Evolutionary conservation across 2,888 invertebrate species (phyloP).

Genomic region (Oscheius onirici): DNA sequence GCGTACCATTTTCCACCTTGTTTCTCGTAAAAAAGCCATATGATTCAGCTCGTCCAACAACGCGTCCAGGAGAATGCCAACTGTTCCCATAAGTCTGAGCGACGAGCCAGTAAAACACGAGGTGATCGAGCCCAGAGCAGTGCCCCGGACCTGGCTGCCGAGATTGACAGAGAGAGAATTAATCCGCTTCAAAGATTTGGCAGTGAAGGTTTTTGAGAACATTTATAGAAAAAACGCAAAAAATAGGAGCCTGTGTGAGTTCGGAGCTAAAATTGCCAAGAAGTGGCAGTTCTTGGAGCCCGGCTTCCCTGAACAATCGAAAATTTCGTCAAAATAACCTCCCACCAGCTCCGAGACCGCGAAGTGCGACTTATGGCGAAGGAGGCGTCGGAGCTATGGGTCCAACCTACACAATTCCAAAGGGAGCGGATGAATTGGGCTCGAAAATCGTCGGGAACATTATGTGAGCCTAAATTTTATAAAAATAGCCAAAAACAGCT

Average conservation of each 20-base stretch:
- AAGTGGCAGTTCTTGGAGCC: slow-evolving; percentile 16
- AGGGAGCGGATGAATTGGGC: not conserved
- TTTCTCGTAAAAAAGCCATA: not conserved
- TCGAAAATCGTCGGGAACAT: slow-evolving; percentile 34
- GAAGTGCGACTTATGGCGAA: slow-evolving; percentile 24
- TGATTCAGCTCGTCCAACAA: slow-evolving; percentile 52
- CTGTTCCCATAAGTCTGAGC: slow-evolving; percentile 30
- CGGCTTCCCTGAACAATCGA: not conserved
- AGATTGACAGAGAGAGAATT: slow-evolving; percentile 37
- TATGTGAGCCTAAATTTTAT: slow-evolving; percentile 26
- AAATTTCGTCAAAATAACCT: slow-evolving; percentile 20
- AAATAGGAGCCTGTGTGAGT: slow-evolving; percentile 4
- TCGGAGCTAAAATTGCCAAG: slow-evolving; percentile 2
- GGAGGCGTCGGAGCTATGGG: not conserved
- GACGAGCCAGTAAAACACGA: slow-evolving; percentile 7
- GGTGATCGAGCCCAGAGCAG: slow-evolving; percentile 20
- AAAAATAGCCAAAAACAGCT: not conserved
- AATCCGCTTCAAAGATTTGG: slow-evolving; percentile 62
- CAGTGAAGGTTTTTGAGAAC: slow-evolving; percentile 55
- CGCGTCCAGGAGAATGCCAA: slow-evolving; percentile 53
- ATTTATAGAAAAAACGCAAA: not conserved
- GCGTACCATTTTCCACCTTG: not conserved
- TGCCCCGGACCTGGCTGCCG: slow-evolving; percentile 20
- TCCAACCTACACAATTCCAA: not conserved
- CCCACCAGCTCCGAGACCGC: slow-evolving; percentile 23